Percentiles rank a stretch among this genome's conserved stretches.
phyloP scores from a whole-genome alignment of 2,888 invertebrate genomes.

The Spodoptera exigua region DNA sequence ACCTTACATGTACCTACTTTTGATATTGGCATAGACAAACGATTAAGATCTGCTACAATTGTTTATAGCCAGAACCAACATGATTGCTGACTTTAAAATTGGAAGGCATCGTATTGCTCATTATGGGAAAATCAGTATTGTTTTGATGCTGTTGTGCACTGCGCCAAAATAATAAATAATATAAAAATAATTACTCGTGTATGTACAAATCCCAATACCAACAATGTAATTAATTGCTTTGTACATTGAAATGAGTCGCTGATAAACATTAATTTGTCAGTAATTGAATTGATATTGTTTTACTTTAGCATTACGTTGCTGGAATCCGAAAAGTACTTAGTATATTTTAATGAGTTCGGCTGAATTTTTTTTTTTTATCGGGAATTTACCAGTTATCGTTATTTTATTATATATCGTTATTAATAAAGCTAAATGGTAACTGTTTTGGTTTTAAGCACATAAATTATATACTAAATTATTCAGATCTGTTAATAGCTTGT shows the following conservation, averaged over 20 bases:
- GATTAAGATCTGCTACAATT: too few species aligned
- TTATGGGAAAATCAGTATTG: too few species aligned
- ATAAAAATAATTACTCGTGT: background rate
- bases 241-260: conserved; percentile 51
- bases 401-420: background rate
- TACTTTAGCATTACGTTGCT: conserved; percentile 29
- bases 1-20: too few species aligned
- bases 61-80: too few species aligned
- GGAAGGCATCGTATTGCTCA: too few species aligned
- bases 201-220: conserved; percentile 46
- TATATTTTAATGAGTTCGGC: conserved; percentile 13
- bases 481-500: too few species aligned
- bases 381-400: background rate
- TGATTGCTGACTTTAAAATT: too few species aligned
- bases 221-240: conserved; percentile 58
- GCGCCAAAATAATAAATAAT: background rate
- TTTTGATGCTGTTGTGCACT: background rate
- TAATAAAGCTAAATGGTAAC: too few species aligned
- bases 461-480: too few species aligned
- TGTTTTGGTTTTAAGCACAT: too few species aligned
- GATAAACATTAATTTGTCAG: conserved; percentile 57
- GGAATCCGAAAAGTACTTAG: conserved; percentile 29
- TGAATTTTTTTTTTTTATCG: conserved; percentile 10
- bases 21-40: too few species aligned
- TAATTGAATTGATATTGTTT: conserved; percentile 58